These are phyloP conservation scores for Platanista minor DNA, from an alignment of 2,113 vertebrate species.

Conservation along the genomic window DNA sequence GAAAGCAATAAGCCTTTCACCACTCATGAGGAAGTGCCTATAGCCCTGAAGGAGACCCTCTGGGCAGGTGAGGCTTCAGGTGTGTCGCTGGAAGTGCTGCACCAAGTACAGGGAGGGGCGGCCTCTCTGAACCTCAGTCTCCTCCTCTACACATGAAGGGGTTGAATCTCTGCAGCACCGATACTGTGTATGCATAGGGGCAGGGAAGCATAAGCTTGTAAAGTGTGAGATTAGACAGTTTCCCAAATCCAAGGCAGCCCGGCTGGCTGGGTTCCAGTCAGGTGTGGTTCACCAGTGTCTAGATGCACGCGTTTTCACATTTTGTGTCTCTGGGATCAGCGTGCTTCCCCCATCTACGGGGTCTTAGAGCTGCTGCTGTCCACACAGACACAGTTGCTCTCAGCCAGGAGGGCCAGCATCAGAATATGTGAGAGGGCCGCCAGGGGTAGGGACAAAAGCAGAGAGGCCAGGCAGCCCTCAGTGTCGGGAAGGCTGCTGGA, in stretches of 20 bases:
- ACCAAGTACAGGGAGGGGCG: neutral
- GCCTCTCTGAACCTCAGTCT: neutral
- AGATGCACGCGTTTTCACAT: neutral
- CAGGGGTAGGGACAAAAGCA: too few relatives aligned
- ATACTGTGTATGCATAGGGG: neutral
- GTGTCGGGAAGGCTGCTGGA: neutral
- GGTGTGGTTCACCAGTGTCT: rapidly evolving
- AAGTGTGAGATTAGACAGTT: rapidly evolving
- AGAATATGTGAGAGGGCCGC: neutral
- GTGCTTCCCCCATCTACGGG: rapidly evolving
- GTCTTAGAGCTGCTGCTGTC: neutral
- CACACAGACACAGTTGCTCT: neutral
- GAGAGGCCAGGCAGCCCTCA: neutral
- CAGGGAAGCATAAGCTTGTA: neutral
- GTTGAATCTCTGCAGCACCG: neutral
- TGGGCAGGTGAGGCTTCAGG: neutral
- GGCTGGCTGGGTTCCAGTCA: neutral
- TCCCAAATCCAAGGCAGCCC: neutral
- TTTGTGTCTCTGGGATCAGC: neutral
- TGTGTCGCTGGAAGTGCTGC: neutral
- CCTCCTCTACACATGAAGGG: neutral
- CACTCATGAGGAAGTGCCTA: neutral
- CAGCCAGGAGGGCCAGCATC: neutral
- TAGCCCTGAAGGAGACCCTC: neutral
- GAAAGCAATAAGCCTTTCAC: neutral